Base-by-base conservation (phyloP, 2,113 vertebrate species). In the Syrrhaptes paradoxus region DNA sequence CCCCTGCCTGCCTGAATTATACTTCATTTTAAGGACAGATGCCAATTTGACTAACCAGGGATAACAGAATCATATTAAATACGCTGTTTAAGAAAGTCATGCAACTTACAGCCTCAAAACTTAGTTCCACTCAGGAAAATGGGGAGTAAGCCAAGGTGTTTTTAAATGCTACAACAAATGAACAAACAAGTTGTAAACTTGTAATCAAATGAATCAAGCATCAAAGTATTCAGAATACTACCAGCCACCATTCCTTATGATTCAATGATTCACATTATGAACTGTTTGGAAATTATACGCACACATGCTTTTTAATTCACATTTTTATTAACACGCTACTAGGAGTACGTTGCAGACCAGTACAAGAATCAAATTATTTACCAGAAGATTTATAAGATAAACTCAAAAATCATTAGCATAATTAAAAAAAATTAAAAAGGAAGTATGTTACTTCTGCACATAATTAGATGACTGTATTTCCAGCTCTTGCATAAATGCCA, bases 171-270 rank as follows among this genome's bases (percentile, higher is more conserved):
- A 2, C 28, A 73, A 80, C n/a, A 91, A 80, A 77, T 29, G 38
- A 95, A 95, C 13, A 85, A 93, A 83, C 28, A 89, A 82, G 21
- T 19, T 71, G 48, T 19, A 75, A 95, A 93, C 21, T 61, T 87
- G 73, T 14, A 83, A 70, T 49, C 51, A 80, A 63, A 20, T 20
- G 1, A 95, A 89, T 87, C 79, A 83, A 67, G 21, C 21, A 80
- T 7, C 25, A 61, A 12, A 59, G 28, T 34, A 86, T 57, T 61
- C 54, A 68, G 61, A 78, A 84, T 52, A 87, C 36, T 63, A 77
- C 22, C 34, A 87, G 54, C 16, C 45, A 83, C 43, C 18, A 57
- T 55, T 79, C n/a, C 66, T 86, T 71, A 83, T 51, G 63, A 95
- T 46, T 57, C 65, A 82, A 28, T 57, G 68, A 87, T 62, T 87